These are phyloP conservation scores for Drosophila rhopaloa DNA, from an alignment of 1,140 invertebrate genomes.

Conservation along the genomic window DNA sequence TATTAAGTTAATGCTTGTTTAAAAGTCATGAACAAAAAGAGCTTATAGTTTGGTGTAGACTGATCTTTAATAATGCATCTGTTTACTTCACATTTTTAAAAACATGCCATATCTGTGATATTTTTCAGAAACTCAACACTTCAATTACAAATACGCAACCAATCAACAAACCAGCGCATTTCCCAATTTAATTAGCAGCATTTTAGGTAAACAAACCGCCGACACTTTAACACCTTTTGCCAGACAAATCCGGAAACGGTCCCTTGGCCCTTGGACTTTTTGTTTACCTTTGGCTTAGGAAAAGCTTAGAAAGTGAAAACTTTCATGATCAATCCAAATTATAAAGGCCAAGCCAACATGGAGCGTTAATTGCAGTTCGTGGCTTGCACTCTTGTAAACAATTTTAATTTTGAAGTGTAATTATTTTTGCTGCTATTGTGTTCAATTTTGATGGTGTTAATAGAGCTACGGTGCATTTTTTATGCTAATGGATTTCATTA, in stretches of 20 bases:
- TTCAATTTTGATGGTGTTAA: background rate
- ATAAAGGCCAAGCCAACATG: constrained; percentile 26
- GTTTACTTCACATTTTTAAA: background rate
- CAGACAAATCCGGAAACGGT: constrained; percentile 40
- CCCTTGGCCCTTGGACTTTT: constrained; percentile 3
- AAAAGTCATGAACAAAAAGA: too few relatives aligned
- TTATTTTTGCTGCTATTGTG: constrained; percentile 1
- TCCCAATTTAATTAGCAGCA: constrained; percentile 50
- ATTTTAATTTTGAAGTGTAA: constrained; percentile 5
- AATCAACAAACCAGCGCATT: constrained; percentile 12
- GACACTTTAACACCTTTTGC: constrained; percentile 43
- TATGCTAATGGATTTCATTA: too few relatives aligned
- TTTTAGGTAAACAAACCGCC: constrained; percentile 42
- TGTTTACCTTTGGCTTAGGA: constrained; percentile 13
- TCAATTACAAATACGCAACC: background rate
- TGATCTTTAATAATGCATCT: too few relatives aligned
- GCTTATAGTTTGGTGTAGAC: too few relatives aligned
- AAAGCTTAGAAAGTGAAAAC: constrained; percentile 55
- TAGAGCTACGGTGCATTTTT: too few relatives aligned
- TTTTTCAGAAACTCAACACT: background rate
- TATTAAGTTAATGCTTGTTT: too few relatives aligned
- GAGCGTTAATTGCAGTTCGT: constrained; percentile 38
- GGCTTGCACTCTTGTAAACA: constrained; percentile 23
- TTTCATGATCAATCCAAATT: constrained; percentile 40
- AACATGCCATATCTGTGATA: background rate